phyloP scores from a whole-genome alignment of 2,113 vertebrate genomes.

The Alethe diademata region DNA sequence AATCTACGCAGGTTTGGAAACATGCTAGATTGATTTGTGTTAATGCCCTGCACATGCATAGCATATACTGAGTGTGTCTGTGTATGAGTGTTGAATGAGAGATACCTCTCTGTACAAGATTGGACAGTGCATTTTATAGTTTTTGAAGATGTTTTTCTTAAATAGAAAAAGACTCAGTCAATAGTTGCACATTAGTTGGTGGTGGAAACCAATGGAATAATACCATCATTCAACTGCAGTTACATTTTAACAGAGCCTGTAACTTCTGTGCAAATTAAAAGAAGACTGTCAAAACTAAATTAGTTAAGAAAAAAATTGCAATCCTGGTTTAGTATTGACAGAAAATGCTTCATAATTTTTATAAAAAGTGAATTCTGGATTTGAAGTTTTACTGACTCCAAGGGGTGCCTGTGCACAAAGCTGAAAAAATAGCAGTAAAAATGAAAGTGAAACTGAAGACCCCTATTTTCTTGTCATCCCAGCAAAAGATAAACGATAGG shows the following conservation, averaged over 20 bases:
- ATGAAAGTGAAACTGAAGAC: slow-evolving; percentile 28
- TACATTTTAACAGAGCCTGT: neutral
- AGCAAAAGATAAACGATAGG: neutral
- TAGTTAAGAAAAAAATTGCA: neutral
- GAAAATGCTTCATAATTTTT: neutral
- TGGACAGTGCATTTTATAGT: neutral
- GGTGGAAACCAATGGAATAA: neutral
- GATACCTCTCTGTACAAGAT: neutral
- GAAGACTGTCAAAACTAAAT: neutral
- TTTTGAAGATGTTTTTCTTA: neutral
- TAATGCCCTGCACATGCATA: neutral
- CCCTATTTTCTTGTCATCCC: neutral
- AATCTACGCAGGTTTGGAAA: neutral
- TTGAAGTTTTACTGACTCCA: neutral
- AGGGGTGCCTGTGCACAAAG: neutral
- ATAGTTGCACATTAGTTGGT: neutral
- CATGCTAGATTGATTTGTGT: neutral
- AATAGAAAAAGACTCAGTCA: neutral
- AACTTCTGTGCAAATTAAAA: neutral
- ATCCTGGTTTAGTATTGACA: neutral
- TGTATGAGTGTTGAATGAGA: neutral
- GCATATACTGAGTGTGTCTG: neutral
- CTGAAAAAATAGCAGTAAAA: neutral
- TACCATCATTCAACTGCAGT: neutral
- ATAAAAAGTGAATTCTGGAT: neutral